Percentiles rank a stretch among this genome's conserved stretches.
Conservation (phyloP, 2,113 vertebrate genomes). For the Xiphophorus couchianus region DNA sequence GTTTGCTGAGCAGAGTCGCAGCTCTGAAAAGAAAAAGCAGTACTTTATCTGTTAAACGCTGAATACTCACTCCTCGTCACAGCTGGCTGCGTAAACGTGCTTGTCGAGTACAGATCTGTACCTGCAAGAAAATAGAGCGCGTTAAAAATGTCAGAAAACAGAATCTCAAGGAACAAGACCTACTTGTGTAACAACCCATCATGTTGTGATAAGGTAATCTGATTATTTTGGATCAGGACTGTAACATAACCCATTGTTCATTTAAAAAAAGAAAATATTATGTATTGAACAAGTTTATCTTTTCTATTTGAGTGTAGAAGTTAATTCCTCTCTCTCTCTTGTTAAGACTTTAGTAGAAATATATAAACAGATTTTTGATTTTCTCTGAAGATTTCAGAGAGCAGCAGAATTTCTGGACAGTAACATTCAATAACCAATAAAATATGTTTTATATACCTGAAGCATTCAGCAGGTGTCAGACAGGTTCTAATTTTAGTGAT, state of each 20-base stretch:
- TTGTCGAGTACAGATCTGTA: constrained; percentile 25
- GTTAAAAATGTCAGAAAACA: constrained; percentile 46
- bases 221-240: constrained; percentile 41
- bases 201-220: constrained; percentile 52
- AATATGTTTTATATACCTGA: background rate
- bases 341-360: too few relatives aligned
- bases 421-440: background rate
- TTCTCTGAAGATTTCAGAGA: too few relatives aligned
- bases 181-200: constrained; percentile 35
- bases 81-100: background rate
- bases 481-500: background rate
- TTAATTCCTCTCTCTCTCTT: too few relatives aligned
- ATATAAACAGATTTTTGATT: too few relatives aligned
- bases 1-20: background rate
- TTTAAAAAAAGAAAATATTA: constrained; percentile 7
- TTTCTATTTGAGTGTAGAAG: too few relatives aligned
- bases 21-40: background rate
- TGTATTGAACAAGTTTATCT: background rate
- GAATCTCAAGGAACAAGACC: background rate
- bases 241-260: constrained; percentile 25
- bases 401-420: background rate
- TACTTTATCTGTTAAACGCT: background rate
- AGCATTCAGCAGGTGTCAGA: background rate
- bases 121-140: constrained; percentile 33
- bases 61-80: constrained; percentile 54